A percentile compares a stretch with the other conserved stretches of the same genome.
Evolutionary conservation across 1,140 invertebrate species (phyloP).

Genomic region (Liolophura sinensis): DNA sequence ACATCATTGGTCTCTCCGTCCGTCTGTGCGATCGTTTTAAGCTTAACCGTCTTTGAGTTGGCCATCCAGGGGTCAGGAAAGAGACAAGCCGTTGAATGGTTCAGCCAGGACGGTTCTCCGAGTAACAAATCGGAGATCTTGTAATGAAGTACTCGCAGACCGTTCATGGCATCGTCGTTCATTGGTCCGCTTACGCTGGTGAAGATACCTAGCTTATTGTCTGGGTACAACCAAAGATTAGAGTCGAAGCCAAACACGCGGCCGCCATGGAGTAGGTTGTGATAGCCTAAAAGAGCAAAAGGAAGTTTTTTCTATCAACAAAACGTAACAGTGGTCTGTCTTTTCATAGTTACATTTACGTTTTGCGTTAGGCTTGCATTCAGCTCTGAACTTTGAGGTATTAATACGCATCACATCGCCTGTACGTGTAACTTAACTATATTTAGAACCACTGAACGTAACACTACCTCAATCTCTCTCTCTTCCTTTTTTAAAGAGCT

Average conservation of each 20-base stretch:
- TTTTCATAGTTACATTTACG: too few species aligned
- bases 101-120: slow-evolving; percentile 22
- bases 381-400: too few species aligned
- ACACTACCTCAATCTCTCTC: too few species aligned
- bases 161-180: slow-evolving; percentile 11
- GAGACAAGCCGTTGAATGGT: slow-evolving; percentile 20
- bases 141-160: slow-evolving; percentile 16
- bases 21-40: too few species aligned
- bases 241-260: slow-evolving; percentile 38
- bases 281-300: slow-evolving; percentile 29
- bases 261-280: slow-evolving; percentile 42
- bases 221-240: slow-evolving; percentile 38
- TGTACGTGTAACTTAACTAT: too few species aligned
- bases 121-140: slow-evolving; percentile 26
- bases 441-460: too few species aligned
- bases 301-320: background rate
- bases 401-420: too few species aligned
- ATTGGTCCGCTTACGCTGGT: slow-evolving; percentile 29
- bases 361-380: too few species aligned
- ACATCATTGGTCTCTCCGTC: too few species aligned
- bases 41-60: too few species aligned
- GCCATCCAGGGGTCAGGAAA: slow-evolving; percentile 21
- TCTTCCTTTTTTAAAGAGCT: too few species aligned
- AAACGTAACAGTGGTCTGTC: too few species aligned
- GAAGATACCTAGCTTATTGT: slow-evolving; percentile 35